Base-by-base conservation (phyloP, 2,797 vertebrate genomes). In the Parauchenoglanis ngamensis region DNA sequence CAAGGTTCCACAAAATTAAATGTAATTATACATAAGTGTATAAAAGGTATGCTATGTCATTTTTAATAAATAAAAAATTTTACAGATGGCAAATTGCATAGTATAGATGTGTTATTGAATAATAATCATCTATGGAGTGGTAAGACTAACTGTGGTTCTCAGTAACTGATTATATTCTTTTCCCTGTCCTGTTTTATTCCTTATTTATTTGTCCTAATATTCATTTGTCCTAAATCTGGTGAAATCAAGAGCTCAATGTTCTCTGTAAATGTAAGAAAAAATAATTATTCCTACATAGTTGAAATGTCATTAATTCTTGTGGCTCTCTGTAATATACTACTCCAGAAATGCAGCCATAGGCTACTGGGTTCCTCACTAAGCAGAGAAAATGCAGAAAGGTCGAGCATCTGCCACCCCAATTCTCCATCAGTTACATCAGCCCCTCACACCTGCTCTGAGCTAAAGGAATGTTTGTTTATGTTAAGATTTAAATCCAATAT, bases 401-500 rank as follows among this genome's bases (percentile, higher is more conserved):
- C 87, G 83, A 89, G 52, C 83, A 88, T 86, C 84, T 86, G 85
- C 84, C 52, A 86, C 54, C 73, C 61, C 46, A 56, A 72, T 87
- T 70, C 46, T 84, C 84, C 80, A 81, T 84, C 88, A 80, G 25
- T 80, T 76, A 44, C 84, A 86, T 79, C 76, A 85, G 49, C 49
- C 65, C 8, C 85, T 88, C 82, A 85, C 87, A 85, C 85, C 87
- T 88, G 88, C 85, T 85, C 88, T 76, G 73, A 82, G 44, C 54
- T 82, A 61, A 61, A 49, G 73, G 40, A 88, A 70, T 86, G 63
- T 86, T 86, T 86, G 83, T 90, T 86, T 79, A 84, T 84, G 87
- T 90, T 89, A 90, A 76, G 86, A 89, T 88, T 89, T 68, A 86
- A 83, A 88, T 90, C 86, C 86, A 85, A 87, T 85, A 91, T 84